A percentile compares a stretch with the other conserved stretches of the same genome.
These are phyloP conservation scores for Blomia tropicalis DNA, from an alignment of 2,888 invertebrate species.

Conservation along the genomic window DNA sequence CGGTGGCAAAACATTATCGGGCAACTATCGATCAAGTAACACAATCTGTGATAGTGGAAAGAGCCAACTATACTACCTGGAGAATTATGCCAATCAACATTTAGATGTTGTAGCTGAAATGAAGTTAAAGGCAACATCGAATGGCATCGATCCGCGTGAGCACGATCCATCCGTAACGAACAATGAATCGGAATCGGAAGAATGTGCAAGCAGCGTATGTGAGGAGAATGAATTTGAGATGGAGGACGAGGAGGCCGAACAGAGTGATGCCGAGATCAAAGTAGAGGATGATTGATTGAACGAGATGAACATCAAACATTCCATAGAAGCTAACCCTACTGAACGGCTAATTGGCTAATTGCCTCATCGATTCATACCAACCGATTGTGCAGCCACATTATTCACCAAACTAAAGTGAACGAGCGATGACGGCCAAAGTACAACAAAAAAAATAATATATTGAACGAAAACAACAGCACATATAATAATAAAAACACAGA, in stretches of 20 bases:
- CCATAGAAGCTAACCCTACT: neutral
- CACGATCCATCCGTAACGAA: neutral
- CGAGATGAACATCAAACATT: neutral
- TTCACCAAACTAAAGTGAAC: no score
- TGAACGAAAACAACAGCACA: no score
- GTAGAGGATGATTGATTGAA: constrained; percentile 22
- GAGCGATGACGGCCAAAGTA: no score
- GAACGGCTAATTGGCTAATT: constrained; percentile 9
- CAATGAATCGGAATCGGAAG: constrained; percentile 1
- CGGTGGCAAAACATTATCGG: neutral
- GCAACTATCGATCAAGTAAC: neutral
- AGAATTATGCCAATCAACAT: constrained; percentile 9
- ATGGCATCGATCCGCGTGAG: neutral
- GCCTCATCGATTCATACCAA: neutral
- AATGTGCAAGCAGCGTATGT: neutral
- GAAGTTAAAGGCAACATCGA: neutral
- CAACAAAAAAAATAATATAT: no score
- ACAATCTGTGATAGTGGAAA: constrained; percentile 7
- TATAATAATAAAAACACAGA: no score
- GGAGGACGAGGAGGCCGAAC: constrained; percentile 20
- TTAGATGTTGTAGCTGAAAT: neutral
- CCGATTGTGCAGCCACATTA: neutral
- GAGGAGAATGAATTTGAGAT: constrained; percentile 17
- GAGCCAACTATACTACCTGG: constrained; percentile 5
- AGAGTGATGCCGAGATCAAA: constrained; percentile 22